phyloP scores from a whole-genome alignment of 2,797 vertebrate genomes.

The Babyrousa celebensis region DNA sequence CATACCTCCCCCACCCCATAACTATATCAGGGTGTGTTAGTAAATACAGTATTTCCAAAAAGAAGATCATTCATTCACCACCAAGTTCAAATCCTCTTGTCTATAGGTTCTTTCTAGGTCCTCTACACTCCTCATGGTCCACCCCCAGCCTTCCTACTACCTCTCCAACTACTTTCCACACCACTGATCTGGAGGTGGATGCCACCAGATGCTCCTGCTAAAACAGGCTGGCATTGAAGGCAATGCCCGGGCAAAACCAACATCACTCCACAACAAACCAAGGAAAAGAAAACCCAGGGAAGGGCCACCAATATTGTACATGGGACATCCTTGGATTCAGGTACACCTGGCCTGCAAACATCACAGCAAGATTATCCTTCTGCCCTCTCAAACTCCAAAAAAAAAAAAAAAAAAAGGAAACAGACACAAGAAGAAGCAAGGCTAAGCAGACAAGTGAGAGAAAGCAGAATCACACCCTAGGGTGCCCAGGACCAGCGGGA shows the following conservation, averaged over 20 bases:
- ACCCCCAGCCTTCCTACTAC: neutral
- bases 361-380: neutral
- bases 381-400: neutral
- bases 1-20: neutral
- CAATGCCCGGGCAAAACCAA: neutral
- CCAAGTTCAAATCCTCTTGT: neutral
- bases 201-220: neutral
- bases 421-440: neutral
- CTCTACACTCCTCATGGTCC: neutral
- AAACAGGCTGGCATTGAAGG: neutral
- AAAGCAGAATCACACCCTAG: neutral
- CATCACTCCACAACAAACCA: neutral
- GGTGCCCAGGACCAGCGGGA: neutral
- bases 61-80: neutral
- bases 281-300: neutral
- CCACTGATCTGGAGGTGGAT: neutral
- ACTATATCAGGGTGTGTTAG: neutral
- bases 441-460: neutral
- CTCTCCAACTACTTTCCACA: neutral
- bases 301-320: neutral
- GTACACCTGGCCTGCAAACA: neutral
- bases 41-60: neutral
- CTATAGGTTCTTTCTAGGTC: neutral
- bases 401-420: neutral
- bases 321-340: neutral